Percentiles rank a stretch among this genome's conserved stretches.
Conservation (phyloP, 1,140 invertebrate genomes). For the Drosophila takahashii region DNA sequence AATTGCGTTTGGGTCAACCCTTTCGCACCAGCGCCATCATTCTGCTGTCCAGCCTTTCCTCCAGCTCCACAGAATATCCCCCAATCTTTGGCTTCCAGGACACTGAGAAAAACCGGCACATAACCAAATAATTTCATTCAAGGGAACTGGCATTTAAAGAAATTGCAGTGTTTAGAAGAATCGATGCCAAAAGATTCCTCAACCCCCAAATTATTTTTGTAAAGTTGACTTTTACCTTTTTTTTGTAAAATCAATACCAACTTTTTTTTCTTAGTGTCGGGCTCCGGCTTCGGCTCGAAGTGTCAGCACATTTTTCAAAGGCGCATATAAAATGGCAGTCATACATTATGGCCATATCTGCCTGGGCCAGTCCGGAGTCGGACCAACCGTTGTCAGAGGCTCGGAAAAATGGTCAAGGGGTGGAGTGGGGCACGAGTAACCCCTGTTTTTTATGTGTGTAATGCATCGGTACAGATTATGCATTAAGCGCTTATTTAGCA, state of each 20-base stretch:
- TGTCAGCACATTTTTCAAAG: slow-evolving; percentile 83
- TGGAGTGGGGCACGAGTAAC: slow-evolving; percentile 10
- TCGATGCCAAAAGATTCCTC: no score
- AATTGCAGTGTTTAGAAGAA: no score
- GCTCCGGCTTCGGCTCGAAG: slow-evolving; percentile 54
- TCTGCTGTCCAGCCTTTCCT: slow-evolving; percentile 49
- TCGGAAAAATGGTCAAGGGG: slow-evolving; percentile 18
- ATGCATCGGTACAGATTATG: slow-evolving; percentile 71
- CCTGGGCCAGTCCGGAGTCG: slow-evolving; percentile 31
- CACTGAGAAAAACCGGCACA: slow-evolving; percentile 2
- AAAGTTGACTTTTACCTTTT: no score
- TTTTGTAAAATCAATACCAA: not conserved
- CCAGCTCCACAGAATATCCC: slow-evolving; percentile 5
- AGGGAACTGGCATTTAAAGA: no score
- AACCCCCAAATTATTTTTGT: no score
- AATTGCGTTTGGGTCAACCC: slow-evolving; percentile 83
- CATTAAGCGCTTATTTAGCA: slow-evolving; percentile 83
- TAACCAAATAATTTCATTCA: not conserved
- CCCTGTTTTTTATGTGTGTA: slow-evolving; percentile 46
- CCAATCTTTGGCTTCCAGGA: not conserved
- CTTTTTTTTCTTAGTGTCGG: not conserved
- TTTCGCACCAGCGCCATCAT: slow-evolving; percentile 79
- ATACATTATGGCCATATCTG: slow-evolving; percentile 83
- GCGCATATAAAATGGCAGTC: slow-evolving; percentile 83
- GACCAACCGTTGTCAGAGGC: slow-evolving; percentile 44